Base-by-base conservation (phyloP, 2,888 invertebrate genomes). In the Heliconius sara region DNA sequence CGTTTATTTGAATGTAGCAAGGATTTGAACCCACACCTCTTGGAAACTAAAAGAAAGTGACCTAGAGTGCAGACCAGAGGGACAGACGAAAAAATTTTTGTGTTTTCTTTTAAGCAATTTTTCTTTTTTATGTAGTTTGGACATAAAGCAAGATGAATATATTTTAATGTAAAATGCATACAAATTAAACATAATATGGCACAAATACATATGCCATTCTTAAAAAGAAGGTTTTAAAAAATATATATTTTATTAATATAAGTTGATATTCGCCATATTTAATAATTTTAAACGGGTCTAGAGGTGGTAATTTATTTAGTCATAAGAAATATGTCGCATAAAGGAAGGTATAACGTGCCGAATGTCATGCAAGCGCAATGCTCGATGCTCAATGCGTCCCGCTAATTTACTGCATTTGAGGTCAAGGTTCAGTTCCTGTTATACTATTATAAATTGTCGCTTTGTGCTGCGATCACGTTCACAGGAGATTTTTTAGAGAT, bases 281-380 rank as follows among this genome's bases (percentile, higher is more conserved):
- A 39, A 39, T 39, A 39, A 39, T 39, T 39, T 39, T 1, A 39
- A 39, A 9, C 34, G 34, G 9, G 34, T 39, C 34, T 1, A 39
- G 34, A 39, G 34, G 34, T 39, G 52, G 52, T 52, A 52, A 52
- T 6, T 52, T 52, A 52, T 52, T 52, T 6, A 52, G 52, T 52
- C 19, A 25, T 27, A 65, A 27, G 27, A 65, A 27, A 57, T 57
- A 70, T 70, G 43, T 16, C 25, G 70, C 70, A 70, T 70, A 43
- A n/a, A 43, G n/a, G 25, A 70, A 47, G 6, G 70, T 22, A 30
- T 30, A 43, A 63, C 60, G 22, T 84, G 84, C 0, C 47, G 30
- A 60, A 34, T 73, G n/a, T 73, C 52, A 22, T 60, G 60, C 16
- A 30, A 34, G 57, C 57, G 39, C 73, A 60, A 60, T 73, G 60